Base-by-base conservation (phyloP, 2,113 vertebrate genomes). In the Turnix velox region DNA sequence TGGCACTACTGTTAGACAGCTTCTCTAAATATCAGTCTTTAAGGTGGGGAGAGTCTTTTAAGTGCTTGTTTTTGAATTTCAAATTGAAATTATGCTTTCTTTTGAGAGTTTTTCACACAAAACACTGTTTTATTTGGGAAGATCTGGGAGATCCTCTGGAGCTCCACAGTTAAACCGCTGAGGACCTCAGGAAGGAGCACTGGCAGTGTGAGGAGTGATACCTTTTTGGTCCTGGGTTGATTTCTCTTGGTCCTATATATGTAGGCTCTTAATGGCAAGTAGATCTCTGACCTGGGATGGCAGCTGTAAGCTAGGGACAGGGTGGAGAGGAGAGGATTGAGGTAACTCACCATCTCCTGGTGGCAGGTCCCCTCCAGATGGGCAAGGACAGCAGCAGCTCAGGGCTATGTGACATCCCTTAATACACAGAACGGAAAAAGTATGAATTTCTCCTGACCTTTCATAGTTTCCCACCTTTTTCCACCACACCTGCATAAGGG, bases 121-220 rank as follows among this genome's bases (percentile, higher is more conserved):
- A 86, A 10, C 10, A 8, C 20, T 11, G 2, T 2, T 65, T 68
- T 68, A 3, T 14, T 35, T 85, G 1, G 7, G 45, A 37, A 66
- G 37, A 27, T 18, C 1, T 1, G 5, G 27, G 19, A 72, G 37
- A 16, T 13, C 4, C 11, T 51, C 3, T 3, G 5, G 14, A 81
- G 19, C 20, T 18, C 13, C 9, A 2, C 9, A 2, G 18, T 7
- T 55, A 18, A 78, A 10, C 25, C 30, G 7, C 1, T 0, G 4
- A 0, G 0, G 25, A 6, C 8, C 14, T 22, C 9, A 1, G 30
- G 57, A 19, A 11, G 22, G 14, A 22, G 5, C 14, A 4, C 1
- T 7, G 5, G 13, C 51, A 20, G 25, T 5, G 1, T 1, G 23
- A 40, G 40, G 25, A 39, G 6, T 42, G 51, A 19, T 46, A 23